These are phyloP conservation scores for Zoanthus sociatus DNA, from an alignment of 92 coral and sea anemone genomes.

Conservation along the genomic window DNA sequence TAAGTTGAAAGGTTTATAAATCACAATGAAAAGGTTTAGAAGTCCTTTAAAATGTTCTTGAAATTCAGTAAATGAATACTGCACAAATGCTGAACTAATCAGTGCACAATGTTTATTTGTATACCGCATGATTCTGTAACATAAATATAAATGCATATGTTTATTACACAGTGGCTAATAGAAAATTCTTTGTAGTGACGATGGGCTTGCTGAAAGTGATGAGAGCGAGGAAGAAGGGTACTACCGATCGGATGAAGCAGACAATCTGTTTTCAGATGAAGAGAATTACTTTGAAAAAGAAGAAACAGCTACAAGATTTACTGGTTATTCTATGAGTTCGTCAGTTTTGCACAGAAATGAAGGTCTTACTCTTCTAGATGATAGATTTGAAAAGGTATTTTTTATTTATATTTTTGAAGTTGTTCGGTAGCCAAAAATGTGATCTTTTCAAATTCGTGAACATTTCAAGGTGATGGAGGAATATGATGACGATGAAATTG, in stretches of 20 bases:
- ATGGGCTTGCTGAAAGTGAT: constrained; percentile 63
- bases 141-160: too few species aligned
- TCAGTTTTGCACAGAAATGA: constrained; percentile 93
- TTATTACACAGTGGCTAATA: neutral
- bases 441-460: neutral
- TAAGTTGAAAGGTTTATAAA: too few species aligned
- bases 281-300: constrained; percentile 81
- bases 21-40: too few species aligned
- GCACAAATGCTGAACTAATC: too few species aligned
- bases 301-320: constrained; percentile 91
- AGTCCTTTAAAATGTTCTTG: too few species aligned
- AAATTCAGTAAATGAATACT: too few species aligned
- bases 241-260: constrained; percentile 87
- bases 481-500: constrained; percentile 98
- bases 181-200: constrained; percentile 49
- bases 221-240: constrained; percentile 63
- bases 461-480: constrained; percentile 85
- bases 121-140: too few species aligned
- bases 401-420: too few species aligned
- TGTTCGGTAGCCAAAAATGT: too few species aligned
- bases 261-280: constrained; percentile 64
- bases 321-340: constrained; percentile 95
- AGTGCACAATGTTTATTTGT: too few species aligned
- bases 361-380: constrained; percentile 92
- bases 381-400: constrained; percentile 91